Evolutionary conservation across 2,888 invertebrate genomes (phyloP).

Genomic region (Cenopis cana): DNA sequence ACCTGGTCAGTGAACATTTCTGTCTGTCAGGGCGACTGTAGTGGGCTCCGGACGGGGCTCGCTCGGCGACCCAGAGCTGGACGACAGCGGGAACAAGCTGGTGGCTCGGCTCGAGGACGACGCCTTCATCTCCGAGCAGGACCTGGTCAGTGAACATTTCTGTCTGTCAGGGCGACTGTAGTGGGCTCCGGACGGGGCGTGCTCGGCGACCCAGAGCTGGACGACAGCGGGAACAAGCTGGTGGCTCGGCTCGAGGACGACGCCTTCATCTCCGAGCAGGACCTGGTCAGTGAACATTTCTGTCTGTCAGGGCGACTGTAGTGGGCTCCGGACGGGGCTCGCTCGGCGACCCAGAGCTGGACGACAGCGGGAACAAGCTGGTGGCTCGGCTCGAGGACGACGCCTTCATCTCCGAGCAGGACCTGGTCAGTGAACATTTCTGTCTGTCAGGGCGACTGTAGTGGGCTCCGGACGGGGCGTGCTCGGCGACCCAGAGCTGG

Average conservation of each 20-base stretch:
- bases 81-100: conserved; percentile 81
- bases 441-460: too few species aligned
- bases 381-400: conserved; percentile 81
- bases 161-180: too few species aligned
- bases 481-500: conserved; percentile 78
- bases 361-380: conserved; percentile 81
- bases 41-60: conserved; percentile 77
- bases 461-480: conserved; percentile 76
- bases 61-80: conserved; percentile 78
- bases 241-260: conserved; percentile 81
- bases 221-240: conserved; percentile 81
- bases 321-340: conserved; percentile 76
- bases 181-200: conserved; percentile 77
- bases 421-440: conserved; percentile 56
- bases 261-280: conserved; percentile 82
- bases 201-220: conserved; percentile 78
- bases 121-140: conserved; percentile 82
- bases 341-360: conserved; percentile 78
- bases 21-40: too few species aligned
- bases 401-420: conserved; percentile 82
- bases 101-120: conserved; percentile 81
- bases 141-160: conserved; percentile 52
- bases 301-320: too few species aligned
- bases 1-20: conserved; percentile 52
- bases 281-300: conserved; percentile 52